phyloP scores from a whole-genome alignment of 92 coral and sea anemone species.

The Paramuricea clavata region DNA sequence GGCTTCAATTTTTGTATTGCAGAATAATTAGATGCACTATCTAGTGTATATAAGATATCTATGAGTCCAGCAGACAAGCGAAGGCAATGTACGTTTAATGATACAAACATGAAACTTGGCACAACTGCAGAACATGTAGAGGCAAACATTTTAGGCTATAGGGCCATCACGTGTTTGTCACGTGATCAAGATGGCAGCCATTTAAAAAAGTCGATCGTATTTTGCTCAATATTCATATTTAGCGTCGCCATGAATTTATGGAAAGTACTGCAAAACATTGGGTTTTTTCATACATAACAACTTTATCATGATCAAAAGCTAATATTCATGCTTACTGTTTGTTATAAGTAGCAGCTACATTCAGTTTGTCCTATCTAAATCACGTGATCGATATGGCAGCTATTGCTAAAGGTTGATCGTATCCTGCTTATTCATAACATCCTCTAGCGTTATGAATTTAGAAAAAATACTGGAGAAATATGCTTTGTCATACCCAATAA shows the following conservation, averaged over 20 bases:
- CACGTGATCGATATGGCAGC: not conserved
- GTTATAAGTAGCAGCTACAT: no score
- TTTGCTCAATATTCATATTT: not conserved
- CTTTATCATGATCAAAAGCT: no score
- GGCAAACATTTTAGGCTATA: conserved; percentile 12
- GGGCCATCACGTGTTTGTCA: conserved; percentile 14
- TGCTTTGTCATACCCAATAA: no score
- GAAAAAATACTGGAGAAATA: no score
- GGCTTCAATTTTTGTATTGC: no score
- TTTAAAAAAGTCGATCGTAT: not conserved
- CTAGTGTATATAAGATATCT: no score
- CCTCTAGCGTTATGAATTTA: no score
- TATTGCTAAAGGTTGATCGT: not conserved
- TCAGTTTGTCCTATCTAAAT: no score
- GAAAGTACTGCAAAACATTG: not conserved
- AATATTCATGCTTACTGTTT: no score
- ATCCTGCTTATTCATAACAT: not conserved
- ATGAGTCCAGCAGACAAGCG: not conserved
- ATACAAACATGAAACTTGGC: conserved; percentile 5
- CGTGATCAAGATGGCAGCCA: not conserved
- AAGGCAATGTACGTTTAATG: conserved; percentile 9
- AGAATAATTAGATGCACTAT: no score
- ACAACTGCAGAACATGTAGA: not conserved
- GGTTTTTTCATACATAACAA: no score
- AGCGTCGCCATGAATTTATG: not conserved